Conservation (phyloP, 2,797 vertebrate genomes). For the Alectoris magna region DNA sequence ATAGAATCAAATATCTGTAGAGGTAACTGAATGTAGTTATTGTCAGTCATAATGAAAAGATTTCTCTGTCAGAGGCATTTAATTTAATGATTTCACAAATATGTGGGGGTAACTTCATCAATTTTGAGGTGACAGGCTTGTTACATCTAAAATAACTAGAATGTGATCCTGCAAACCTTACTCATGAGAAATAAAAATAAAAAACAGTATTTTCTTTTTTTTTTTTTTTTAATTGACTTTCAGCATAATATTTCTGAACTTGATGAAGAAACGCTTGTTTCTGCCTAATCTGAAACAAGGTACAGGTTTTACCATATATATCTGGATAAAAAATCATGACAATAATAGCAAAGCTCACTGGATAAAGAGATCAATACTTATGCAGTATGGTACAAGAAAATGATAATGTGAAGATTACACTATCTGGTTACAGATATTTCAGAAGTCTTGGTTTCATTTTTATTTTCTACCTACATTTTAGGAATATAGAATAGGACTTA, state of each 20-base stretch:
- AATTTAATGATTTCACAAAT: slow-evolving; percentile 36
- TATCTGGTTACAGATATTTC: neutral
- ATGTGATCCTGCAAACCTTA: slow-evolving; percentile 4
- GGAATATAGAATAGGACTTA: neutral
- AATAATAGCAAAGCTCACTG: neutral
- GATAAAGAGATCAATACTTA: slow-evolving; percentile 23
- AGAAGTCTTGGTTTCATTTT: neutral
- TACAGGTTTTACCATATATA: neutral
- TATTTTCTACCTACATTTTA: neutral
- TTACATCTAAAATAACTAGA: slow-evolving; percentile 3
- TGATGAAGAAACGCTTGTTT: neutral
- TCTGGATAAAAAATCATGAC: neutral
- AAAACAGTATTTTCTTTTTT: neutral
- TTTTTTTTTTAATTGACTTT: neutral
- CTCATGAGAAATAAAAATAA: neutral
- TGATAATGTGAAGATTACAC: neutral
- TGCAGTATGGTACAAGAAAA: neutral
- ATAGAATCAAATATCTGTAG: neutral
- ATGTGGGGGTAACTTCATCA: neutral
- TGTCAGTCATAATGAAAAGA: neutral
- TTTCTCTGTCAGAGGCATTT: neutral
- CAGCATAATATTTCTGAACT: neutral
- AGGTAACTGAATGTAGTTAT: neutral
- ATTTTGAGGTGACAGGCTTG: slow-evolving; percentile 17
- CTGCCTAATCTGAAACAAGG: neutral